Conservation (phyloP, 1,140 invertebrate genomes). For the Diorhabda sublineata region DNA sequence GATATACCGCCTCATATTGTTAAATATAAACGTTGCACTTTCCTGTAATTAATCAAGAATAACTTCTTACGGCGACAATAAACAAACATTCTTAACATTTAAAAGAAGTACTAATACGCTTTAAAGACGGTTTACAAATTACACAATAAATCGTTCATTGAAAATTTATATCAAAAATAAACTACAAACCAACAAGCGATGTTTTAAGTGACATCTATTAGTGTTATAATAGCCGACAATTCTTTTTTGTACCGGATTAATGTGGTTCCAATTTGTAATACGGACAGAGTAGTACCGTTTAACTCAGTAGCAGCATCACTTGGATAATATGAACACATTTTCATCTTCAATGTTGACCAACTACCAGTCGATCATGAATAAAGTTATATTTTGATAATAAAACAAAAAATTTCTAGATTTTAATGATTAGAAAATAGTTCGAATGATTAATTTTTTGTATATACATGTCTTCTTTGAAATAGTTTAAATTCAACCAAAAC, state of each 20-base stretch:
- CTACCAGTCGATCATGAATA: too few species aligned
- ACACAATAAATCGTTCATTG: neutral
- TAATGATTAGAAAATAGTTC: too few species aligned
- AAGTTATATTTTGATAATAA: too few species aligned
- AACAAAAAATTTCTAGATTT: too few species aligned
- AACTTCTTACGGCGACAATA: neutral
- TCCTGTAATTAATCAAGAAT: conserved; percentile 1
- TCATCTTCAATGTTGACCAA: too few species aligned
- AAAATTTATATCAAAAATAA: conserved; percentile 3
- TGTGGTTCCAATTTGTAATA: too few species aligned
- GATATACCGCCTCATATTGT: neutral
- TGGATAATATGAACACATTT: too few species aligned
- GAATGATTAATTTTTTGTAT: too few species aligned
- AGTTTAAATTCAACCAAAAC: too few species aligned
- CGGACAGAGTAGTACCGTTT: too few species aligned
- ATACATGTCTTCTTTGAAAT: too few species aligned
- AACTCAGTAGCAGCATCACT: too few species aligned
- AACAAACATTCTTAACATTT: neutral
- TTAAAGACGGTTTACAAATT: neutral
- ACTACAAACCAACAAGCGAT: neutral
- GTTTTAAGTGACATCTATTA: conserved; percentile 2
- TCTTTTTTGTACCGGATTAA: neutral
- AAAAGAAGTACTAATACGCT: neutral
- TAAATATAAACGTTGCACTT: neutral
- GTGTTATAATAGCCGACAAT: neutral